These are phyloP conservation scores for Sporophila hypoxantha DNA, from an alignment of 2,113 vertebrate species.

Conservation along the genomic window DNA sequence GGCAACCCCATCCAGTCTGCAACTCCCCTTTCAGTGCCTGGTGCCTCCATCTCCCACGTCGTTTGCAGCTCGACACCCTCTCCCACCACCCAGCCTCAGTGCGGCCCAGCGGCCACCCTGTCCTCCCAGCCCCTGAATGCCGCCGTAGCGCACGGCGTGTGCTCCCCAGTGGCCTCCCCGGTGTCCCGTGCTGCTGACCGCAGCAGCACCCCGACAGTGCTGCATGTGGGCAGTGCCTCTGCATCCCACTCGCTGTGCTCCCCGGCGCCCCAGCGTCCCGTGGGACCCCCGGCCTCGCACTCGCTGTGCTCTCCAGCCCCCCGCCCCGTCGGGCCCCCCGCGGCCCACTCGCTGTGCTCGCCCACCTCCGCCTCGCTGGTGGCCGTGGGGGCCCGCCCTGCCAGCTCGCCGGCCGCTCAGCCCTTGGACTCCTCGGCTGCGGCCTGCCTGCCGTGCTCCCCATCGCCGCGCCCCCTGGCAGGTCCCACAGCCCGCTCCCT, in stretches of 20 bases:
- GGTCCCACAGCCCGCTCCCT: not conserved
- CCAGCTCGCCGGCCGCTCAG: rapidly evolving
- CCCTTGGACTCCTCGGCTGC: rapidly evolving
- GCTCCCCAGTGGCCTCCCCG: not conserved
- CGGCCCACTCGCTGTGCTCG: not conserved
- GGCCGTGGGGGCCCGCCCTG: not conserved
- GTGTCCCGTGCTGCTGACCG: not conserved
- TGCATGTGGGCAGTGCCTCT: not conserved
- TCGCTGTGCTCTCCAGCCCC: not conserved
- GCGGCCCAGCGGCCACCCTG: not conserved
- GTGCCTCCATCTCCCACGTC: not conserved
- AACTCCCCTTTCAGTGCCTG: not conserved
- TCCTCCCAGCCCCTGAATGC: not conserved
- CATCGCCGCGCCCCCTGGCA: not conserved
- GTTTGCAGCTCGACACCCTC: not conserved
- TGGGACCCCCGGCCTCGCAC: not conserved
- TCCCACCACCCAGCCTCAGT: not conserved
- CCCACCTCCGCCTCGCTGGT: not conserved
- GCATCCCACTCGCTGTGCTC: not conserved
- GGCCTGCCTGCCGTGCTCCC: not conserved
- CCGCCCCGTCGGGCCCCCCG: not conserved
- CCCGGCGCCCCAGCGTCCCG: not conserved
- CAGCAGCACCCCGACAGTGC: not conserved
- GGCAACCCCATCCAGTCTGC: not conserved
- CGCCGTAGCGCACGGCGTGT: rapidly evolving